Evolutionary conservation across 1,140 invertebrate genomes (phyloP), one percentile per base, ranked within the genome.

Genomic region (Drosophila nigromelanica): DNA sequence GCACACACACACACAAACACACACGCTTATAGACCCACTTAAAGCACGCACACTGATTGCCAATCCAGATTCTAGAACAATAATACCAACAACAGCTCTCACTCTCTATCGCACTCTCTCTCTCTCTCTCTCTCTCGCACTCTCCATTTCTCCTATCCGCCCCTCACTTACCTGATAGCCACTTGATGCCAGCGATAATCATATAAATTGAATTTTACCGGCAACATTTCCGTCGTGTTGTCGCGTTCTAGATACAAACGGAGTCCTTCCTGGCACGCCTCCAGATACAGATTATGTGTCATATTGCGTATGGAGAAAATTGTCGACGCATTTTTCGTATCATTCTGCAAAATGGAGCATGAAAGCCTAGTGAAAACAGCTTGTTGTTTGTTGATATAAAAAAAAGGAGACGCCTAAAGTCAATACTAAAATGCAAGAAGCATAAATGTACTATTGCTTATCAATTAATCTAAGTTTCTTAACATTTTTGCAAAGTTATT

Each of bases 161-260:
- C 37, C 35, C 52, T 45, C 56, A 43, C 76, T 61, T 62, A 92
- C 91, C 91, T 92, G 80, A 92, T 91, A 73, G 91, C 89, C 64
- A 92, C 89, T 90, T 92, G 91, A 91, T 92, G 91, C 91, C 91
- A 92, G 47, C 86, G 89, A 82, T 91, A 91, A 83, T 92, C 90
- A 83, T 91, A 91, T 80, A 92, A 91, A 90, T 91, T 85, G 78
- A 92, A 91, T 90, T 92, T 91, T 63, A 92, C 74, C 54, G 91
- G 90, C 74, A 92, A 75, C 90, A 92, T 91, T 91, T 92, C 91
- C 73, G 91, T 91, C 64, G 85, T 80, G 64, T 86, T 89, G 75
- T 91, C 87, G 63, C 90, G 89, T 33, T 92, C 91, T 59, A 91
- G 74, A 70, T 91, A 91, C 54, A 92, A 58, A 33, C 90, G 91